Percentiles rank a stretch among this genome's conserved stretches.
These are phyloP conservation scores for Sylvietta virens DNA, from an alignment of 2,113 vertebrate genomes.

Conservation along the genomic window DNA sequence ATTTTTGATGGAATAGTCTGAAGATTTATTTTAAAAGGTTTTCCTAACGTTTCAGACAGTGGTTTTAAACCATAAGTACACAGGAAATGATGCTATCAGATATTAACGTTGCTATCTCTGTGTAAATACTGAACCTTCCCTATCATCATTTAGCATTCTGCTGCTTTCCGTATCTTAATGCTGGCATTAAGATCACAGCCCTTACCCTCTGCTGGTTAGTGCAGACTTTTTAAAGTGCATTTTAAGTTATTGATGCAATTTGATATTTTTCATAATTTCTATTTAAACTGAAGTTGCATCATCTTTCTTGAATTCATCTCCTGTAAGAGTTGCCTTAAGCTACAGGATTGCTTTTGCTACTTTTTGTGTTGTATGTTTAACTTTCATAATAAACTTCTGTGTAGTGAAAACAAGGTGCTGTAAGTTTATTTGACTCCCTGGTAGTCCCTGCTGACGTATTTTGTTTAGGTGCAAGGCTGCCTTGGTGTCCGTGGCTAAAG, in stretches of 20 bases:
- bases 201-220: conserved; percentile 71
- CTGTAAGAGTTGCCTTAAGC: conserved; percentile 80
- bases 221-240: conserved; percentile 69
- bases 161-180: conserved; percentile 84
- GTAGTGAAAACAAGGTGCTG: conserved; percentile 66
- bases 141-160: conserved; percentile 61
- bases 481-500: not conserved
- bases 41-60: conserved; percentile 46
- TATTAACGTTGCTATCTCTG: conserved; percentile 43
- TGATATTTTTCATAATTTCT: conserved; percentile 77
- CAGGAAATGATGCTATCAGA: conserved; percentile 52
- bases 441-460: accelerated
- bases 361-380: conserved; percentile 81
- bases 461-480: not conserved
- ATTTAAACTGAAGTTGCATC: conserved; percentile 85
- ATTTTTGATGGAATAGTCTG: conserved; percentile 57
- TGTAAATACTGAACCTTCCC: conserved; percentile 70
- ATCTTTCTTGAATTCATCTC: conserved; percentile 76
- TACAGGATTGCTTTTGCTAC: conserved; percentile 79
- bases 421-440: conserved; percentile 9
- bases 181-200: conserved; percentile 89
- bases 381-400: conserved; percentile 89
- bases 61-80: conserved; percentile 62
- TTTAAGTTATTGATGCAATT: conserved; percentile 93
- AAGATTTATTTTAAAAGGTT: conserved; percentile 63